Evolutionary conservation across 1,140 invertebrate species (phyloP), one percentile per base, ranked within the genome.

Genomic region (Pantala flavescens): DNA sequence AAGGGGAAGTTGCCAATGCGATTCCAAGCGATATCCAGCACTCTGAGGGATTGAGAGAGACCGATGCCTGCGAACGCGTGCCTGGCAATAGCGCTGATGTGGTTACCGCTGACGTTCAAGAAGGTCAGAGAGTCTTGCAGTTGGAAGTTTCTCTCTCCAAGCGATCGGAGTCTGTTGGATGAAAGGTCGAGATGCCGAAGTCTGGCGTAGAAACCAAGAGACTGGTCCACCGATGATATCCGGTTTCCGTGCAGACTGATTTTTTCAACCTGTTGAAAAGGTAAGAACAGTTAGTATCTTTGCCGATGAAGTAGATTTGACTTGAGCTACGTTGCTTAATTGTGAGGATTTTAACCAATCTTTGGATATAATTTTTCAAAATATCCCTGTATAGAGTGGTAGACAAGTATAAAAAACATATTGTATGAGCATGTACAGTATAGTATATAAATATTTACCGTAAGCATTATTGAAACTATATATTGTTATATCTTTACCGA

Each of bases 111-210:
- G 16, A 93, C 84, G 81, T 94, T 94, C 0, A 96, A 83, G 24
- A 85, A 85, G 21, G 87, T 84, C 77, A 96, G 84, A 63, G 87
- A 87, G 23, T 84, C 84, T 77, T 94, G 93, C 71, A 87, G 86
- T 75, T 90, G 87, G 78, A 96, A 95, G 81, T 94, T 94, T 77
- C 88, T 87, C 76, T 87, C 87, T 77, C 92, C 92, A 74, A 95
- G 81, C 14, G 88, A 89, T 80, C 88, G 87, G 73, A 96, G 90
- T 79, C 87, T 86, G 82, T 96, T 96, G 78, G 88, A 86, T 11
- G 91, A 91, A n/a, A 96, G 84, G 81, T 94, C 91, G 19, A 96
- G 85, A 21, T 87, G 86, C 78, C 88, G 87, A 28, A 96, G 84
- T 77, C 90, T 89, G n/a, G 89, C 88, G 82, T 95, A 94, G 81